Evolutionary conservation across 2,113 vertebrate species (phyloP).

Genomic region (Kryptolebias marmoratus): DNA sequence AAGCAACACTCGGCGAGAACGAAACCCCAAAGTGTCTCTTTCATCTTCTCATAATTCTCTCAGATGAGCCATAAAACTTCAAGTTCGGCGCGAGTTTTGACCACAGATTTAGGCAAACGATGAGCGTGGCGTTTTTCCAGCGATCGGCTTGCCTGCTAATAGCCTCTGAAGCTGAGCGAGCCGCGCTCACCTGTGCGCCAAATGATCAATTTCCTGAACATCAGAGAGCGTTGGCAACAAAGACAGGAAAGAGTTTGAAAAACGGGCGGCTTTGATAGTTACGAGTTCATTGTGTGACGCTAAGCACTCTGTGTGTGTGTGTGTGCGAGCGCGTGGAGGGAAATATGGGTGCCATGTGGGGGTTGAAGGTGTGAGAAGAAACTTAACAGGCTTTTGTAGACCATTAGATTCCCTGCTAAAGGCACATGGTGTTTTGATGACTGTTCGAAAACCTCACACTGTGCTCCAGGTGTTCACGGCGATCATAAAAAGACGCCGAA

Average conservation of each 20-base stretch:
- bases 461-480: slow-evolving; percentile 52
- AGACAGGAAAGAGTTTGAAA: slow-evolving; percentile 68
- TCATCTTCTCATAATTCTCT: slow-evolving; percentile 1
- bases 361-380: slow-evolving; percentile 59
- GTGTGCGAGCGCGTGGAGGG: slow-evolving; percentile 41
- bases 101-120: slow-evolving; percentile 34
- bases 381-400: slow-evolving; percentile 52
- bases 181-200: slow-evolving; percentile 59
- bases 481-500: slow-evolving; percentile 48
- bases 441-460: slow-evolving; percentile 20
- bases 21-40: not conserved
- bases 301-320: slow-evolving; percentile 43
- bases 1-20: not conserved
- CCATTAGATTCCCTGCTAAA: slow-evolving; percentile 29
- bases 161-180: slow-evolving; percentile 9
- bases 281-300: slow-evolving; percentile 53
- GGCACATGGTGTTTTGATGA: slow-evolving; percentile 55
- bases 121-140: slow-evolving; percentile 32
- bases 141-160: slow-evolving; percentile 17
- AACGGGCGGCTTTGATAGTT: slow-evolving; percentile 63
- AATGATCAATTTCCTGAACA: slow-evolving; percentile 73
- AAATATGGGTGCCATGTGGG: slow-evolving; percentile 75
- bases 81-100: slow-evolving; percentile 32
- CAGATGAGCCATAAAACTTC: slow-evolving; percentile 33
- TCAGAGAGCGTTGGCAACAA: slow-evolving; percentile 65